Base-by-base conservation (phyloP, 2,888 invertebrate species). In the Adelognathus sp. region DNA sequence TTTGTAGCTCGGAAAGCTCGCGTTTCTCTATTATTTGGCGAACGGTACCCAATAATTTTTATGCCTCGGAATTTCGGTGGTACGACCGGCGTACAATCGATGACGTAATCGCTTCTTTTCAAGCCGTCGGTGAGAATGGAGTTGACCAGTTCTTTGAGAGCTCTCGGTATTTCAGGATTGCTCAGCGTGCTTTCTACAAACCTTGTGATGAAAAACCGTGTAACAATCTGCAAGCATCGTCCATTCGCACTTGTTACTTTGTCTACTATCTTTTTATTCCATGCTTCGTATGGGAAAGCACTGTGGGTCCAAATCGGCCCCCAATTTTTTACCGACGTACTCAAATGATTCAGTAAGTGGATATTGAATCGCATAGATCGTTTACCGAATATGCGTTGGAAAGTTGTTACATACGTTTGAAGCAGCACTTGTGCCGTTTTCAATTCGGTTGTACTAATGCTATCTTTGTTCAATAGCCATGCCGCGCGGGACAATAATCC, bases 211-310 rank as follows among this genome's bases (percentile, higher is more conserved):
- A 77, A 66, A 41, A 60, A 77, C 14, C 72, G 21, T 9, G 58
- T 64, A 16, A 31, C 50, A 14, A 77, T 66, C 73, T 77, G 72
- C n/a, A 66, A 31, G 11, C 66, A 52, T 24, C 72, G 58, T 14
- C 39, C 18, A 24, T 72, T 33, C 27, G 71, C 9, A 31, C 71
- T 46, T 7, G 66, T 72, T 14, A 77, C 64, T 11, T 61, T 63
- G 31, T 72, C 64, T 5, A 77, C 50, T 9, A 77, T 77, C 18
- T 72, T 74, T 16, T 63, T 73, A 33, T 78, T 74, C 33, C 73
- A 78, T 3, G 74, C 69, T 63, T 78, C 70, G 14, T 56, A 78
- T 5, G 66, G 61, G 41, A 69, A 74, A 2, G 78, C 74, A 54
- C 50, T 61, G 24, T 73, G 41, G 7, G 66, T 60, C 77, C 73